Conservation (phyloP, 2,888 invertebrate genomes). For the Drosophila mercatorum region DNA sequence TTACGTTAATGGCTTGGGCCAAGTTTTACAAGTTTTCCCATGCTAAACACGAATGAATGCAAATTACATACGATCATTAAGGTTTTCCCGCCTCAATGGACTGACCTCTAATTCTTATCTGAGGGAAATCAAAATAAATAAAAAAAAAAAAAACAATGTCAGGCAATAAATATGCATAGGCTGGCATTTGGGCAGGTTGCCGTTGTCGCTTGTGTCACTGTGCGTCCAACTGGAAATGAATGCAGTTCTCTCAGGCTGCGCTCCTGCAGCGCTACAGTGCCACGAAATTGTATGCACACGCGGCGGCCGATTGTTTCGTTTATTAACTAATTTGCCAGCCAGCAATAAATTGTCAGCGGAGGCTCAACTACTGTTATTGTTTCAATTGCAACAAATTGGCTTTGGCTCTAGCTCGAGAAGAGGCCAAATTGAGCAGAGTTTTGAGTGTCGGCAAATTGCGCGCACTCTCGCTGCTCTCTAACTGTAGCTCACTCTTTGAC, state of each 20-base stretch:
- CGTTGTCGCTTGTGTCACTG: conserved; percentile 16
- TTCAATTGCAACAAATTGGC: conserved; percentile 79
- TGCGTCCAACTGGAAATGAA: conserved; percentile 30
- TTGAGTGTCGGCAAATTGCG: conserved; percentile 28
- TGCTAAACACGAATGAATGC: conserved; percentile 52
- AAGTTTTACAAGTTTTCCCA: conserved; percentile 48
- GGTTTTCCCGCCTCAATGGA: conserved; percentile 26
- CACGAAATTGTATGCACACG: conserved; percentile 26
- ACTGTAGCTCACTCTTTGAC: conserved; percentile 15
- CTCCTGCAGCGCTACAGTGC: conserved; percentile 23
- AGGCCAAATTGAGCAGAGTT: conserved; percentile 29
- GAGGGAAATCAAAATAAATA: conserved; percentile 10
- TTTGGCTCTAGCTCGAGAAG: conserved; percentile 35
- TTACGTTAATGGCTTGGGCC: conserved; percentile 21
- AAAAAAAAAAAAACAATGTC: conserved; percentile 5
- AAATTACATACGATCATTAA: conserved; percentile 42
- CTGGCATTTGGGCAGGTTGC: conserved; percentile 5
- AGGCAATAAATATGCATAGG: conserved; percentile 20
- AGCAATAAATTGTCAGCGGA: conserved; percentile 65
- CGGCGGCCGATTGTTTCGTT: conserved; percentile 41
- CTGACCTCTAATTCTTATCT: conserved; percentile 45
- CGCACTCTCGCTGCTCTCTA: conserved; percentile 31
- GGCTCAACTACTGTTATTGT: conserved; percentile 74
- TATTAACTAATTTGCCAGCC: conserved; percentile 75
- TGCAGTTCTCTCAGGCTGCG: conserved; percentile 46